Percentiles rank a stretch among this genome's conserved stretches.
These are phyloP conservation scores for Sebastes fasciatus DNA, from an alignment of 2,113 vertebrate species.

Conservation along the genomic window DNA sequence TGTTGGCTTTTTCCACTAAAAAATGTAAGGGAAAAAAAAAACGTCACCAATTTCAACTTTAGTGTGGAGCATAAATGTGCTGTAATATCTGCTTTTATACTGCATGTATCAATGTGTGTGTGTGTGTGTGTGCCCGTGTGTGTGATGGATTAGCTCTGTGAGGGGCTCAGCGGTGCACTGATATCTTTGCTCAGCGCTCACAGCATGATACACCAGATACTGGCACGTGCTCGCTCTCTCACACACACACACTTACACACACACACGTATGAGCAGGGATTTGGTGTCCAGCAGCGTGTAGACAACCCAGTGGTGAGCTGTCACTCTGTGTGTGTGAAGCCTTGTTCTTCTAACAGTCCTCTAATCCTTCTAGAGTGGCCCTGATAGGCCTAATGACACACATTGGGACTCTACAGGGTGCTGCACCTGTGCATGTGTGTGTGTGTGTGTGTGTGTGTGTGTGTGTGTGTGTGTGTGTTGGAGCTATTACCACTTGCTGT, in stretches of 20 bases:
- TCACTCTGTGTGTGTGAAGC: constrained; percentile 55
- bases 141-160: constrained; percentile 78
- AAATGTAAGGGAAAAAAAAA: background rate
- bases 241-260: constrained; percentile 29
- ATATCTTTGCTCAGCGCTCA: constrained; percentile 82
- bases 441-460: constrained; percentile 35
- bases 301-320: constrained; percentile 73
- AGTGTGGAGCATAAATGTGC: background rate
- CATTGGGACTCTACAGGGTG: constrained; percentile 72
- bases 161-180: constrained; percentile 77
- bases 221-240: constrained; percentile 68
- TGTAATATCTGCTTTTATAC: constrained; percentile 31
- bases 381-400: constrained; percentile 83
- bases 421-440: constrained; percentile 71
- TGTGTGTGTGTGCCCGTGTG: constrained; percentile 27
- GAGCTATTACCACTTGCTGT: constrained; percentile 58
- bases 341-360: constrained; percentile 76
- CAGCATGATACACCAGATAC: constrained; percentile 77
- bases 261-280: constrained; percentile 58
- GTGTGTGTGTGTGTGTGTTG: constrained; percentile 33
- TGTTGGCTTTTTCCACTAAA: background rate
- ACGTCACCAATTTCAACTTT: background rate
- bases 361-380: constrained; percentile 83
- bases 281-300: constrained; percentile 76
- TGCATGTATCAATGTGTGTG: constrained; percentile 19